Conservation (phyloP, 2,113 vertebrate genomes). For the Poeciliopsis turrubarensis region DNA sequence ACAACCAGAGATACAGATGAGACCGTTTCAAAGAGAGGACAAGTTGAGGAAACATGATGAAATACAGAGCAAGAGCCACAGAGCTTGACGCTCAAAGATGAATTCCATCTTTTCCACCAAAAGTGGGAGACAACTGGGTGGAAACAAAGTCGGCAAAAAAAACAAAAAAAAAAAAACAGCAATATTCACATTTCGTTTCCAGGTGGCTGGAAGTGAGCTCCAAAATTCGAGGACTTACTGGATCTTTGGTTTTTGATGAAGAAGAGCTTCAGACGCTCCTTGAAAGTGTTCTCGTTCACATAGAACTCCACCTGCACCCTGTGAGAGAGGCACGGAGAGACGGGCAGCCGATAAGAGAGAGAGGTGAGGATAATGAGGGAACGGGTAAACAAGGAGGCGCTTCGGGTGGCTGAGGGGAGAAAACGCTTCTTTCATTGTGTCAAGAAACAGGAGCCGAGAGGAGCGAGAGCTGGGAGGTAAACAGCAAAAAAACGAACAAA, state of each 20-base stretch:
- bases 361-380: constrained; percentile 21
- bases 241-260: constrained; percentile 92
- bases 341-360: constrained; percentile 19
- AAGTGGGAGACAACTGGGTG: not conserved
- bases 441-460: constrained; percentile 23
- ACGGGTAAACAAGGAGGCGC: not conserved
- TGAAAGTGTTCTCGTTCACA: constrained; percentile 88
- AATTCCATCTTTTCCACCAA: constrained; percentile 4
- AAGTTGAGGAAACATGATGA: constrained; percentile 44
- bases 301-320: constrained; percentile 88
- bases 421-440: constrained; percentile 16
- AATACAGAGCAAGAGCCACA: constrained; percentile 39
- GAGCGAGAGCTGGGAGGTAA: constrained; percentile 11
- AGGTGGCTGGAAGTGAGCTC: not conserved
- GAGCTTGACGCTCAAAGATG: constrained; percentile 3
- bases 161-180: no score
- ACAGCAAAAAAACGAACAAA: constrained; percentile 1
- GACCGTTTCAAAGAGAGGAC: constrained; percentile 11
- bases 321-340: constrained; percentile 39
- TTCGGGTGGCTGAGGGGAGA: constrained; percentile 11
- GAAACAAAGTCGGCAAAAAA: constrained; percentile 10
- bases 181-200: constrained; percentile 6
- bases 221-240: constrained; percentile 77
- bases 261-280: constrained; percentile 87
- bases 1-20: constrained; percentile 1